Evolutionary conservation across 2,888 invertebrate genomes (phyloP).

Genomic region (Fragum fragum): DNA sequence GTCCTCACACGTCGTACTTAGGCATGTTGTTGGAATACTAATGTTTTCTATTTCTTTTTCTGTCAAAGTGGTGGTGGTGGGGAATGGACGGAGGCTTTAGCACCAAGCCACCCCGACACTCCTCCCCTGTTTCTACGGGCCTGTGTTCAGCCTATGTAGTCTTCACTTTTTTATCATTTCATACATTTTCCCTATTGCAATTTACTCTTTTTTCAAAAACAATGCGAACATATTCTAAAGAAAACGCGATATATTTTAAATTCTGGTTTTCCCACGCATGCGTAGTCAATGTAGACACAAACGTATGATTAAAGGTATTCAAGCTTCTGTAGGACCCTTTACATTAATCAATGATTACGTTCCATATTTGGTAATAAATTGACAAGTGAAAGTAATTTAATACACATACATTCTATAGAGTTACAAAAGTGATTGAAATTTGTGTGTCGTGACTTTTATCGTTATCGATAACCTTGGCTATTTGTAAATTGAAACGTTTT

Average conservation of each 20-base stretch:
- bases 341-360: slow-evolving; percentile 27
- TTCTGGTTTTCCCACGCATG: slow-evolving; percentile 6
- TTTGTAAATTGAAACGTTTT: slow-evolving; percentile 22
- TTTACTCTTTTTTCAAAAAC: too few relatives aligned
- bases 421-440: slow-evolving; percentile 3
- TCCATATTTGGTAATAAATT: slow-evolving; percentile 6
- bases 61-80: too few relatives aligned
- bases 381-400: slow-evolving; percentile 7
- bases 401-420: background rate
- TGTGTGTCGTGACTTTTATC: background rate
- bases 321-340: slow-evolving; percentile 15
- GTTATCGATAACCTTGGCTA: slow-evolving; percentile 5
- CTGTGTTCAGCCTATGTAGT: too few relatives aligned
- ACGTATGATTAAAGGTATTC: slow-evolving; percentile 16
- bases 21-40: too few relatives aligned
- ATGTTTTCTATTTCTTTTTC: too few relatives aligned
- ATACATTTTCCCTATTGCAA: too few relatives aligned
- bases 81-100: too few relatives aligned
- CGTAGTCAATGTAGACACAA: background rate
- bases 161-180: too few relatives aligned
- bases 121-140: too few relatives aligned
- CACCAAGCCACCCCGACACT: too few relatives aligned
- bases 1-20: too few relatives aligned
- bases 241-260: background rate
- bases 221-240: too few relatives aligned